These are phyloP conservation scores for Propithecus coquereli DNA, from an alignment of 2,113 vertebrate genomes.

Conservation along the genomic window DNA sequence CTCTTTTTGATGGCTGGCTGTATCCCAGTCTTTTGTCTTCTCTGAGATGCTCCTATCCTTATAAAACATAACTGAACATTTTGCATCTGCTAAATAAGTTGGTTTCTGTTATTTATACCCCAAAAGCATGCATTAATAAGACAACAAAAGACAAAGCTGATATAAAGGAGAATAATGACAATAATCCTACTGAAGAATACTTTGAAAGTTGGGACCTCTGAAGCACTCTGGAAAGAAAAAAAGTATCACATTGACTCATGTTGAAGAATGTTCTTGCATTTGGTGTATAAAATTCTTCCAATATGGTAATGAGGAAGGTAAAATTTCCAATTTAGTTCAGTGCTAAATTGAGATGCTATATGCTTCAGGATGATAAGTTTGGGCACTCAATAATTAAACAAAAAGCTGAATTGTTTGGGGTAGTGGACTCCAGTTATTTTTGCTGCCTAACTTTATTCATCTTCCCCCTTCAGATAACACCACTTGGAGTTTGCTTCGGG, in stretches of 20 bases:
- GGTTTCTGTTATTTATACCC: neutral
- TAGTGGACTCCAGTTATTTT: neutral
- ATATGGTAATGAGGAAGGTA: neutral
- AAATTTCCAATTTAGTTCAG: neutral
- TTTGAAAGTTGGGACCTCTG: neutral
- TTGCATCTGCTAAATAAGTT: neutral
- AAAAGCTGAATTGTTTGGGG: neutral
- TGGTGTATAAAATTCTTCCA: constrained; percentile 16
- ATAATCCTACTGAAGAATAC: neutral
- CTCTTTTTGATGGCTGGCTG: neutral
- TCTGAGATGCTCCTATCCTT: neutral
- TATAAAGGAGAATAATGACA: neutral
- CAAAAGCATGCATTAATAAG: neutral
- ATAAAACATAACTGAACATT: neutral
- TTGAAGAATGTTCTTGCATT: neutral
- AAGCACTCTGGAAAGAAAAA: neutral
- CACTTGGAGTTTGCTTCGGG: neutral
- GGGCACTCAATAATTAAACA: neutral
- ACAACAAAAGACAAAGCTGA: neutral
- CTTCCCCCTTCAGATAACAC: neutral
- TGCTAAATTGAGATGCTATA: neutral
- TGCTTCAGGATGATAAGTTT: neutral
- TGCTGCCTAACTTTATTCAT: neutral
- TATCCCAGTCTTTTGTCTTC: neutral
- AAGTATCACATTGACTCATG: neutral